These are phyloP conservation scores for Eunapius fragilis DNA, from an alignment of 37 sponge, comb jelly and placozoan genomes.

Conservation along the genomic window DNA sequence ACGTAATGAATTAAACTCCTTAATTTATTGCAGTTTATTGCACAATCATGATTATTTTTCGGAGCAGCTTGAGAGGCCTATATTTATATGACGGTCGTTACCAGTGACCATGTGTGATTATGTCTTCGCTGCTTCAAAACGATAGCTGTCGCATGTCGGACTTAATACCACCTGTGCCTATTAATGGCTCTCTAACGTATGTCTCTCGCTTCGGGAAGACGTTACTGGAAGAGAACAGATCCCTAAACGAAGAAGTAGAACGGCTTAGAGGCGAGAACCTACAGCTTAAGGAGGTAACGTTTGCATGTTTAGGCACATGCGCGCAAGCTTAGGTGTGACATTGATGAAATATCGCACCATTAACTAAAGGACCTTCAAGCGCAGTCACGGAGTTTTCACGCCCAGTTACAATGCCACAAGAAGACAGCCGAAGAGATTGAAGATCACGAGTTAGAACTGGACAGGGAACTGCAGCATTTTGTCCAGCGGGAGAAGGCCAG, in stretches of 20 bases:
- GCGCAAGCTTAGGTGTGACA: neutral
- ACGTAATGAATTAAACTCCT: neutral
- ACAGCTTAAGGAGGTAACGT: neutral
- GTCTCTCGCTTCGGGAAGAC: slow-evolving; percentile 2
- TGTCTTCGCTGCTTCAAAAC: neutral
- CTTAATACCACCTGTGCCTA: neutral
- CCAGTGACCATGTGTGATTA: neutral
- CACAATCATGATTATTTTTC: neutral
- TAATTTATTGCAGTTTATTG: neutral
- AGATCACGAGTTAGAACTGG: neutral
- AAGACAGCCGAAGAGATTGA: neutral
- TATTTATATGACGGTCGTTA: neutral
- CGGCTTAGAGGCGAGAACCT: neutral
- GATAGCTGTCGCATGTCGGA: neutral
- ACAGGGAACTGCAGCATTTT: neutral
- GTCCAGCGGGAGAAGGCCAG: neutral
- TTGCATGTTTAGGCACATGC: neutral
- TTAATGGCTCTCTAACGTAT: neutral
- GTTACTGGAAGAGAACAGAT: slow-evolving; percentile 33
- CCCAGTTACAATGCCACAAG: neutral
- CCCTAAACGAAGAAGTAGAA: neutral
- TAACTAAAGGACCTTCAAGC: neutral
- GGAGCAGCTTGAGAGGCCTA: too few species aligned
- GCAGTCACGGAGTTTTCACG: neutral
- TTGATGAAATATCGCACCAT: neutral